Evolutionary conservation across 1,140 invertebrate species (phyloP).

Genomic region (Drosophila nebulosa): DNA sequence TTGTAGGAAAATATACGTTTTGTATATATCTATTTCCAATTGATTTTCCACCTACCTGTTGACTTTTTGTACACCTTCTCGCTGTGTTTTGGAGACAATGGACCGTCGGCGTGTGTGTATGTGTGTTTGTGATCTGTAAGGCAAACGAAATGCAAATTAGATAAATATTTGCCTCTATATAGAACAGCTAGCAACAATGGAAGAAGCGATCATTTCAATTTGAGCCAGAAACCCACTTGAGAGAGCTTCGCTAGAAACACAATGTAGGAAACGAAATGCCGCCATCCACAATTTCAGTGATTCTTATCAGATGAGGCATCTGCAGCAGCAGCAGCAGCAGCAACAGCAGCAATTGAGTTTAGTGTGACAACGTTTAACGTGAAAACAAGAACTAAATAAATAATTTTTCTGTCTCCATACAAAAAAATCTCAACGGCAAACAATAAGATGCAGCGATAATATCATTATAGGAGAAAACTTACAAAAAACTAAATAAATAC

Average conservation of each 20-base stretch:
- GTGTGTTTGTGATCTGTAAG: constrained; percentile 53
- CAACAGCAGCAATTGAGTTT: constrained; percentile 67
- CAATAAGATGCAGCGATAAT: constrained; percentile 76
- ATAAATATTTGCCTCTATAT: constrained; percentile 54
- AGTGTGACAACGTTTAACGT: constrained; percentile 77
- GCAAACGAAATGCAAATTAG: constrained; percentile 70
- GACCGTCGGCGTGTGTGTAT: constrained; percentile 14
- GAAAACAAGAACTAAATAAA: constrained; percentile 78
- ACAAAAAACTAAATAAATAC: constrained; percentile 12
- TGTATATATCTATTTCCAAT: background rate
- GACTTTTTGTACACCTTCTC: constrained; percentile 51
- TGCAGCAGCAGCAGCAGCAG: constrained; percentile 36
- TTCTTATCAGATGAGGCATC: constrained; percentile 50
- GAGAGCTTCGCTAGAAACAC: constrained; percentile 9
- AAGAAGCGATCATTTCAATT: background rate
- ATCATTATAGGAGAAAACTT: constrained; percentile 77
- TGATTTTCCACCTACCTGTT: constrained; percentile 51
- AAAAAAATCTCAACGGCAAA: constrained; percentile 33
- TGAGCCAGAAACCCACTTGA: constrained; percentile 75
- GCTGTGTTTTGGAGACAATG: constrained; percentile 19
- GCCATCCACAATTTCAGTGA: constrained; percentile 22
- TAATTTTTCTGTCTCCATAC: constrained; percentile 55
- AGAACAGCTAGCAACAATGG: constrained; percentile 36
- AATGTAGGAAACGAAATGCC: constrained; percentile 24
- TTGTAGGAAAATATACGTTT: background rate